phyloP scores from a whole-genome alignment of 2,888 invertebrate species.

The Caenorhabditis sp. region DNA sequence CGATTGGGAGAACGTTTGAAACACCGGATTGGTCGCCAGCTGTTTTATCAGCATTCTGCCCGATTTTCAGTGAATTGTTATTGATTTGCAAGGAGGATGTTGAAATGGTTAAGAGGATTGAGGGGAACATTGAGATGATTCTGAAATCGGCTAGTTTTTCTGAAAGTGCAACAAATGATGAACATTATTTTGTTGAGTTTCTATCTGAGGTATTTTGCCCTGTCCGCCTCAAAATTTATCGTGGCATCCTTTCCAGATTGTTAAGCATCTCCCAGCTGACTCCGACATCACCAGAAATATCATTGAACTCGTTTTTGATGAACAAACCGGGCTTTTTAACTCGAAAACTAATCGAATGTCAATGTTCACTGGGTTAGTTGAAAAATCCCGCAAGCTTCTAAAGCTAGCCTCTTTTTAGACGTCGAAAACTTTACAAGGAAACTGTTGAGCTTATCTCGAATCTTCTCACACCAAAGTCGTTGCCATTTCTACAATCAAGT shows the following conservation, averaged over 20 bases:
- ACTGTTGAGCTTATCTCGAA: constrained; percentile 19
- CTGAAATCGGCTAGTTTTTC: neutral
- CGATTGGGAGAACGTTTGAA: neutral
- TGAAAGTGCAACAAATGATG: neutral
- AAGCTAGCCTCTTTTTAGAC: neutral
- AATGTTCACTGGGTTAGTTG: neutral
- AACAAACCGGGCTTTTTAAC: constrained; percentile 19
- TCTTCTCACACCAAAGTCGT: constrained; percentile 28
- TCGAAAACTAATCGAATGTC: neutral
- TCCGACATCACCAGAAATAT: constrained; percentile 21
- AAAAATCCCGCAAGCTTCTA: neutral
- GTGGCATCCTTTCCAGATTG: constrained; percentile 12
- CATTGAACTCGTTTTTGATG: constrained; percentile 29
- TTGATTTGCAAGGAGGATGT: constrained; percentile 22
- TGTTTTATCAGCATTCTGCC: neutral
- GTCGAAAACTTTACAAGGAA: constrained; percentile 10
- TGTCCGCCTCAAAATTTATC: no score
- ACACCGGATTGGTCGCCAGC: neutral
- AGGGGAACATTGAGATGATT: neutral
- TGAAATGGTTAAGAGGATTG: constrained; percentile 5
- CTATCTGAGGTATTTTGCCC: no score
- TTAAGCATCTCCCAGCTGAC: constrained; percentile 19
- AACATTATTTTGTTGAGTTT: no score
- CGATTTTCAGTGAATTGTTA: constrained; percentile 21
- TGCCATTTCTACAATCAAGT: constrained; percentile 26